Base-by-base conservation (phyloP, 2,113 vertebrate species). In the Pedionomus torquatus region DNA sequence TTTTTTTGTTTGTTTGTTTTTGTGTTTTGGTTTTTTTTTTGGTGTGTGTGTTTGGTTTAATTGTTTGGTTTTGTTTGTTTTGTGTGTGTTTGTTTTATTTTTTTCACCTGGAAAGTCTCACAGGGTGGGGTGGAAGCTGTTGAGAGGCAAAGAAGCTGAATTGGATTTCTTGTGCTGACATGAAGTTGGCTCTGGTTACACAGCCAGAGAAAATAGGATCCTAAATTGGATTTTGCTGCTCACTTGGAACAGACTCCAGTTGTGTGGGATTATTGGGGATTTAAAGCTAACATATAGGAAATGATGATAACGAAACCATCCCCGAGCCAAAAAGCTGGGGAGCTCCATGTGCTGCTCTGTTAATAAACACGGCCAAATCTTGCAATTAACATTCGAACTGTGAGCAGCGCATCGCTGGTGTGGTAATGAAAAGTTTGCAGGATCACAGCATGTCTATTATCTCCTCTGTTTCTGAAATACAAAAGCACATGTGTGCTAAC, bases 191-290 rank as follows among this genome's bases (percentile, higher is more conserved):
- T 94, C 75, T 77, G 58, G 93, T 94, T 95, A 77, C 82, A 51
- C 31, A 93, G 87, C 43, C 24, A 0, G 18, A 80, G 85, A 93
- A 85, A 96, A 97, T 43, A 65, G 94, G 65, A 89, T 82, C 83
- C 68, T 72, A 91, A 97, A 96, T 94, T 95, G 93, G 95, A 96
- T 97, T 97, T 96, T 0, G 2, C 48, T 39, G 72, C 66, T 91
- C 28, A 18, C 95, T 95, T 83, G 89, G 93, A 94, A 89, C 72
- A 79, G 77, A 72, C 87, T 95, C 82, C 58, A 83, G 87, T 79
- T 6, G 1, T 57, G 80, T 65, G 70, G 93, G 94, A 96, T 97
- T 96, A 95, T 20, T 75, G 84, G 91, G 87, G 94, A 88, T 96
- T 96, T 95, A 87, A 91, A 92, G 71, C 57, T 87, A 91, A 79